phyloP scores from a whole-genome alignment of 23 tunicate genomes.

The Ascidia mentula region DNA sequence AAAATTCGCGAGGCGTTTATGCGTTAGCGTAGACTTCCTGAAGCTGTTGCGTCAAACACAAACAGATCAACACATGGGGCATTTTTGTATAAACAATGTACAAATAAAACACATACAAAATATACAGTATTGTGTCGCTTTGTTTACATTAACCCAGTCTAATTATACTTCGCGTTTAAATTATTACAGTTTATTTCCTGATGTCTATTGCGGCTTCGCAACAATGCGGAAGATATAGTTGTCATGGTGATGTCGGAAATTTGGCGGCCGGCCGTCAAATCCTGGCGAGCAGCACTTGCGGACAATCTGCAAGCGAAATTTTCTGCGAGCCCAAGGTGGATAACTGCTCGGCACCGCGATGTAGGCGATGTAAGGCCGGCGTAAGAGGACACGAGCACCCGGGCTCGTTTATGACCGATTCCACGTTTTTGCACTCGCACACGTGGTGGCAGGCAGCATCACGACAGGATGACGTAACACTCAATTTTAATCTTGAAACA shows the following conservation, averaged over 20 bases:
- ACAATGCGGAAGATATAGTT: conserved; percentile 60
- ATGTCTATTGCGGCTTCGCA: background rate
- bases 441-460: conserved; percentile 69
- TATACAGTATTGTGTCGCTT: too few relatives aligned
- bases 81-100: too few relatives aligned
- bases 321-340: conserved; percentile 39
- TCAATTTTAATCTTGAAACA: conserved; percentile 57
- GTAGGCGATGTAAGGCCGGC: conserved; percentile 56
- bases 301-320: conserved; percentile 20
- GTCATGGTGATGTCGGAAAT: conserved; percentile 82
- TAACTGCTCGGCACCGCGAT: conserved; percentile 38
- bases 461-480: conserved; percentile 28
- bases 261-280: conserved; percentile 57
- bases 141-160: too few relatives aligned
- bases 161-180: too few relatives aligned
- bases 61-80: too few relatives aligned
- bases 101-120: too few relatives aligned
- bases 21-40: too few relatives aligned
- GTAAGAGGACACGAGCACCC: conserved; percentile 47
- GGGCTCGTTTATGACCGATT: conserved; percentile 61
- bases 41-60: too few relatives aligned
- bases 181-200: too few relatives aligned
- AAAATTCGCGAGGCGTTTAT: too few relatives aligned
- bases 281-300: conserved; percentile 52
- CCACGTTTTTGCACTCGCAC: conserved; percentile 36